Percentiles rank a stretch among this genome's conserved stretches.
phyloP scores from a whole-genome alignment of 2,797 vertebrate genomes.

The Geotrypetes seraphini region DNA sequence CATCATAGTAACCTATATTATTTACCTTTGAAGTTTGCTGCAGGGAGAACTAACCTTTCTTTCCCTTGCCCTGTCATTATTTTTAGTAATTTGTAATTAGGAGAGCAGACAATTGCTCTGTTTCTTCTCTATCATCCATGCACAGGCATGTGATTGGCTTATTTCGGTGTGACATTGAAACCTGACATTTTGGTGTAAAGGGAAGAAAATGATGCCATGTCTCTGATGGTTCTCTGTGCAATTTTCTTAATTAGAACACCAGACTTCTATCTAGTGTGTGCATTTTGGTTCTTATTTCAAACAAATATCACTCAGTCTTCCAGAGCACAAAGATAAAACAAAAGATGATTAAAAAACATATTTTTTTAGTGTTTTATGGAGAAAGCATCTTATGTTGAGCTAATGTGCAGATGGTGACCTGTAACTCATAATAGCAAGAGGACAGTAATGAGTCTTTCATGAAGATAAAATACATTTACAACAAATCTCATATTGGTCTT shows the following conservation, averaged over 20 bases:
- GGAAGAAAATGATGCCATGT: conserved; percentile 17
- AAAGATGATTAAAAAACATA: too few relatives aligned
- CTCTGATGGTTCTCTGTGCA: conserved; percentile 17
- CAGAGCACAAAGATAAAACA: too few relatives aligned
- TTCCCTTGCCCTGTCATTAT: conserved; percentile 19
- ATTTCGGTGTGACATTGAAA: conserved; percentile 29
- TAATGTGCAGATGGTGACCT: too few relatives aligned
- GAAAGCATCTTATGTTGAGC: too few relatives aligned
- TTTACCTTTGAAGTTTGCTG: neutral
- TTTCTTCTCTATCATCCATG: conserved; percentile 8
- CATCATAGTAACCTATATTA: conserved; percentile 1
- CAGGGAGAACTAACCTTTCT: conserved; percentile 15
- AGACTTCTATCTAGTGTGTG: neutral
- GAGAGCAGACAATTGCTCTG: conserved; percentile 18
- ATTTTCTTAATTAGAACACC: conserved; percentile 33
- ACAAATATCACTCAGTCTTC: too few relatives aligned
- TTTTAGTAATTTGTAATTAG: conserved; percentile 35
- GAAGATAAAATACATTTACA: too few relatives aligned
- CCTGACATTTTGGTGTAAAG: conserved; percentile 30
- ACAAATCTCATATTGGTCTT: too few relatives aligned
- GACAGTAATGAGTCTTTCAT: too few relatives aligned
- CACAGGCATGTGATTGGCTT: conserved; percentile 24
- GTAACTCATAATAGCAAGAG: too few relatives aligned
- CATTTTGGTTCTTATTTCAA: too few relatives aligned
- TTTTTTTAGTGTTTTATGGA: too few relatives aligned